Conservation (phyloP, 2,888 invertebrate species). For the Diarsia brunnea region DNA sequence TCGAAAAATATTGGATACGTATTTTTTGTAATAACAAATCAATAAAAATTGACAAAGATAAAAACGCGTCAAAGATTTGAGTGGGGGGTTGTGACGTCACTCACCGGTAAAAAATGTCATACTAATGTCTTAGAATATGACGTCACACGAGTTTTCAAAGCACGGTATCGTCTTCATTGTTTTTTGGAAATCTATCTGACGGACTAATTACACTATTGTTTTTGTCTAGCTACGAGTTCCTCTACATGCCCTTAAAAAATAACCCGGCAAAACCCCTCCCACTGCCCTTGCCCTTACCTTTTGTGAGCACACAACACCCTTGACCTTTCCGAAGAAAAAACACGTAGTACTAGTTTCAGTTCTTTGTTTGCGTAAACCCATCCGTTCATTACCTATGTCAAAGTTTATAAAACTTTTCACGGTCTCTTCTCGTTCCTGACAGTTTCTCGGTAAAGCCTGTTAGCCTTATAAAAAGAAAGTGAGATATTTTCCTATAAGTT, state of each 20-base stretch:
- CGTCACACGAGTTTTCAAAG: too few relatives aligned
- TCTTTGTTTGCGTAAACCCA: constrained; percentile 15
- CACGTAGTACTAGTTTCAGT: not conserved
- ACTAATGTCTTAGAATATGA: too few relatives aligned
- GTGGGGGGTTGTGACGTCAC: too few relatives aligned
- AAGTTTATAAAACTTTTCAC: constrained; percentile 44
- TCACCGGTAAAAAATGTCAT: too few relatives aligned
- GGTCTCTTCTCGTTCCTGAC: constrained; percentile 14
- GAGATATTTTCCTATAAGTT: constrained; percentile 6
- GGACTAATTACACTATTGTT: too few relatives aligned
- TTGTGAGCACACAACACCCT: not conserved
- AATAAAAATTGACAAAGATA: too few relatives aligned
- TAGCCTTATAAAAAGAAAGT: not conserved
- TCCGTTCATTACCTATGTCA: constrained; percentile 36
- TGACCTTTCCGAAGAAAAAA: not conserved
- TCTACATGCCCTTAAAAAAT: not conserved
- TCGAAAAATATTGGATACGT: too few relatives aligned
- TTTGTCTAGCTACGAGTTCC: too few relatives aligned
- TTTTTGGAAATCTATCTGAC: too few relatives aligned
- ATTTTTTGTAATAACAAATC: too few relatives aligned
- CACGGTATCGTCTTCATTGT: too few relatives aligned
- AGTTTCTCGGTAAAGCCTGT: constrained; percentile 2
- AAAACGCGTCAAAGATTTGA: too few relatives aligned
- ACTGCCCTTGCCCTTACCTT: not conserved
- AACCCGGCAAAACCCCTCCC: not conserved